phyloP scores from a whole-genome alignment of 35 echinoderm and acorn worm species.

The Acanthaster planci region DNA sequence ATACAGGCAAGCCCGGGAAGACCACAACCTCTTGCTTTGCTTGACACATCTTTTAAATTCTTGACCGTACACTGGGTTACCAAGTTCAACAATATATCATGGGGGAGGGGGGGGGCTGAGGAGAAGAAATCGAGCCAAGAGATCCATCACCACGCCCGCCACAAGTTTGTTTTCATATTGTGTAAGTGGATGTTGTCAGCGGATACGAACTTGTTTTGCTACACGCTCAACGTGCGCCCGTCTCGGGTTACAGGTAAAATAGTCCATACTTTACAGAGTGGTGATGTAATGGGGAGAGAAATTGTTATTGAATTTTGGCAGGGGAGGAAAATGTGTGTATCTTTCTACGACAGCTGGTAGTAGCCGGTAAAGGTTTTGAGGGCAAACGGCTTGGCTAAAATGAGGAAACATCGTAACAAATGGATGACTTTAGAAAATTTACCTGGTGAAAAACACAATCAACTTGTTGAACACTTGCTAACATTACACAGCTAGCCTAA shows the following conservation, averaged over 20 bases:
- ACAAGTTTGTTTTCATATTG: conserved; percentile 26
- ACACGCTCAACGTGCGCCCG: background rate
- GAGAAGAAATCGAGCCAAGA: too few relatives aligned
- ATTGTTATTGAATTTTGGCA: conserved; percentile 23
- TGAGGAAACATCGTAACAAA: too few relatives aligned
- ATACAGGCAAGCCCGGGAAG: too few relatives aligned
- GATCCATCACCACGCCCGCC: background rate
- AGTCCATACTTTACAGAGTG: conserved; percentile 13
- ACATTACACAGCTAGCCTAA: too few relatives aligned
- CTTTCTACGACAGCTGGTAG: too few relatives aligned
- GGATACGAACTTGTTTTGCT: background rate
- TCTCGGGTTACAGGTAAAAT: background rate
- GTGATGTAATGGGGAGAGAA: conserved; percentile 13
- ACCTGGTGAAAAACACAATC: too few relatives aligned
- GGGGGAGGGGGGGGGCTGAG: background rate
- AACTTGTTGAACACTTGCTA: too few relatives aligned
- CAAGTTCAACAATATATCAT: conserved; percentile 17
- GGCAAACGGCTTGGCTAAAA: too few relatives aligned
- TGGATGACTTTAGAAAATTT: too few relatives aligned
- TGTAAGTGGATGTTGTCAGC: conserved; percentile 26
- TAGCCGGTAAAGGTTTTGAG: too few relatives aligned
- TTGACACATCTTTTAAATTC: background rate
- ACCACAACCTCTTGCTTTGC: too few relatives aligned
- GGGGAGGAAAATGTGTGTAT: too few relatives aligned
- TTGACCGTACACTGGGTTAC: conserved; percentile 1